Evolutionary conservation across 1,140 invertebrate species (phyloP).

Genomic region (Nilaparvata lugens): DNA sequence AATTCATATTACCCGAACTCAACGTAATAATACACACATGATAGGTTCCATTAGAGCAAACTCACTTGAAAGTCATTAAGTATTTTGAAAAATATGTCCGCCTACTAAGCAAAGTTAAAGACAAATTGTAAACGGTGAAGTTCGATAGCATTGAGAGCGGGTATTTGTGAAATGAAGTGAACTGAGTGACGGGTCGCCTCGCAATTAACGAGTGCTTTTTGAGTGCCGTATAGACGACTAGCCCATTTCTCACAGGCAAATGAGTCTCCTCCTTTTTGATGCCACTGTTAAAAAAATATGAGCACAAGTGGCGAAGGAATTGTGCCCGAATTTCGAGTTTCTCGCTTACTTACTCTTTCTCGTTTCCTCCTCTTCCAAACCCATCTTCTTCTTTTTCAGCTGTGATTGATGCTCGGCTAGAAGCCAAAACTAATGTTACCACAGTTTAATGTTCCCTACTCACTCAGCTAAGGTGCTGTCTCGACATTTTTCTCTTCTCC

Average conservation of each 20-base stretch:
- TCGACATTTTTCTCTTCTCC: too few relatives aligned
- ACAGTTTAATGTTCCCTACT: neutral
- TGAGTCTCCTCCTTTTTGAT: neutral
- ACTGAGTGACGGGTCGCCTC: neutral
- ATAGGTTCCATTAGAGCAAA: too few relatives aligned
- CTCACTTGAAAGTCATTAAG: too few relatives aligned
- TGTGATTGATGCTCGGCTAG: neutral
- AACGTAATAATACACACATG: too few relatives aligned
- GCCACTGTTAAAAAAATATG: neutral
- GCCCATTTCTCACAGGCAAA: neutral
- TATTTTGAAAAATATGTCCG: too few relatives aligned
- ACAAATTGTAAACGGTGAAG: neutral
- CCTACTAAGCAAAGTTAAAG: neutral
- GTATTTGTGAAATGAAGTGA: neutral
- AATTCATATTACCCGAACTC: too few relatives aligned
- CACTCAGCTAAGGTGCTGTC: too few relatives aligned
- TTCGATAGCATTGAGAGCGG: neutral
- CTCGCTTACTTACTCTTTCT: neutral
- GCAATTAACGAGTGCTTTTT: neutral
- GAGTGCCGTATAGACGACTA: neutral
- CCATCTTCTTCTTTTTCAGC: too few relatives aligned
- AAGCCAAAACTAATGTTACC: conserved; percentile 2
- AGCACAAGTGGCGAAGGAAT: conserved; percentile 1
- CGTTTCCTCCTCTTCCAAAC: too few relatives aligned
- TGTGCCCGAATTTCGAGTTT: neutral